Evolutionary conservation across 1,140 invertebrate genomes (phyloP).

Genomic region (Cecropterus lyciades): DNA sequence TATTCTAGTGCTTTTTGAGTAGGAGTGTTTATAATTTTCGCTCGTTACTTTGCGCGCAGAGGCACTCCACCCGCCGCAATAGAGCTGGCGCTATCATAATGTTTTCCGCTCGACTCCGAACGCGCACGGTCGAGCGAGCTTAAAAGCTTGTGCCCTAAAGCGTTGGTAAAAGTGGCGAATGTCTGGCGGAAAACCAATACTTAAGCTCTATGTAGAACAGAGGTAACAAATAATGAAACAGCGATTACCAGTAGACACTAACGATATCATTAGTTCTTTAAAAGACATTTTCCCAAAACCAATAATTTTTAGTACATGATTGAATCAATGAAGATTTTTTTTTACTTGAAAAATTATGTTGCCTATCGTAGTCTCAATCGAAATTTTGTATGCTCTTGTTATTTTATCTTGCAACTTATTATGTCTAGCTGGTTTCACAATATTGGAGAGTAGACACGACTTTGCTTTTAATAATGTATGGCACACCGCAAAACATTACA

Average conservation of each 20-base stretch:
- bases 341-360: no score
- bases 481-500: no score
- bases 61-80: conserved; percentile 27
- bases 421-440: no score
- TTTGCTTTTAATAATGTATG: no score
- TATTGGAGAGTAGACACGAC: no score
- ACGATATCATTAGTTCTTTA: not conserved
- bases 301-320: no score
- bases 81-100: conserved; percentile 52
- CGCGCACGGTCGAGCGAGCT: conserved; percentile 45
- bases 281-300: no score
- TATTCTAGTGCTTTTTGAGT: conserved; percentile 28
- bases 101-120: conserved; percentile 46
- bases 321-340: no score
- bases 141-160: conserved; percentile 46
- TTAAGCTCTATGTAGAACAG: conserved; percentile 2
- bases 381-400: no score
- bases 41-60: conserved; percentile 41
- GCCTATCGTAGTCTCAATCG: no score
- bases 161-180: conserved; percentile 35
- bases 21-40: conserved; percentile 45
- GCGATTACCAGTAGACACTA: not conserved
- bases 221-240: not conserved
- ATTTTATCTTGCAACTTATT: no score
- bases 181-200: not conserved